Evolutionary conservation across 2,888 invertebrate genomes (phyloP).

Genomic region (Priocnemis perturbator): DNA sequence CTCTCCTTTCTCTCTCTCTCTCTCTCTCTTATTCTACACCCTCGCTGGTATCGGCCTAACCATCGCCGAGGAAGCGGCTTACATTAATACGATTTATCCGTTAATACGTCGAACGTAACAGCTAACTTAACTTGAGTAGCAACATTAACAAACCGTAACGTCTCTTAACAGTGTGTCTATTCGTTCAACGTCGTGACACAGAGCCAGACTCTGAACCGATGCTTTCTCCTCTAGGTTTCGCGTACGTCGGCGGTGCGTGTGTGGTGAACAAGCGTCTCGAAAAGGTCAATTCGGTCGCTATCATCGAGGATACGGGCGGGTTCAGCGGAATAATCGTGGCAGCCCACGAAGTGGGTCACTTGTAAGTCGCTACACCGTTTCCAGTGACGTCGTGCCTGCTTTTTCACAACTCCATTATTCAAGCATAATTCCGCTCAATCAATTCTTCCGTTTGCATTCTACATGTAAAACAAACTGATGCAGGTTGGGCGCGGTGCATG

Average conservation of each 20-base stretch:
- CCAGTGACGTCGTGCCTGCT: too few species aligned
- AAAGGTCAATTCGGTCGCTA: constrained; percentile 97
- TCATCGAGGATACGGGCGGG: constrained; percentile 96
- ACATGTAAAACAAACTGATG: not conserved
- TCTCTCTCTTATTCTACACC: not conserved
- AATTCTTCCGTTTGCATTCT: not conserved
- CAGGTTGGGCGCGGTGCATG: constrained; percentile 96
- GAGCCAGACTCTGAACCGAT: constrained; percentile 26
- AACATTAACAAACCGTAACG: not conserved
- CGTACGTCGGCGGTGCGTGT: constrained; percentile 96
- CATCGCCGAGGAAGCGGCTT: too few species aligned
- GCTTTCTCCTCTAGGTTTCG: constrained; percentile 83
- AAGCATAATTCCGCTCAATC: not conserved
- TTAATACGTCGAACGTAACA: constrained; percentile 11
- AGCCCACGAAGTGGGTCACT: constrained; percentile 96
- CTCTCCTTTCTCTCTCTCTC: not conserved
- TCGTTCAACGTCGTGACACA: constrained; percentile 50
- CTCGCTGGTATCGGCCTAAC: too few species aligned
- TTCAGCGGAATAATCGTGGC: constrained; percentile 98
- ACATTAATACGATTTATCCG: not conserved
- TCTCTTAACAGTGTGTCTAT: constrained; percentile 50
- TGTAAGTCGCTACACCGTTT: constrained; percentile 81
- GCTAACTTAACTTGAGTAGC: too few species aligned
- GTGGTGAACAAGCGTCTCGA: constrained; percentile 96
- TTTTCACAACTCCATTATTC: not conserved